Evolutionary conservation across 1,140 invertebrate genomes (phyloP).

Genomic region (Bathynomus jamesi): DNA sequence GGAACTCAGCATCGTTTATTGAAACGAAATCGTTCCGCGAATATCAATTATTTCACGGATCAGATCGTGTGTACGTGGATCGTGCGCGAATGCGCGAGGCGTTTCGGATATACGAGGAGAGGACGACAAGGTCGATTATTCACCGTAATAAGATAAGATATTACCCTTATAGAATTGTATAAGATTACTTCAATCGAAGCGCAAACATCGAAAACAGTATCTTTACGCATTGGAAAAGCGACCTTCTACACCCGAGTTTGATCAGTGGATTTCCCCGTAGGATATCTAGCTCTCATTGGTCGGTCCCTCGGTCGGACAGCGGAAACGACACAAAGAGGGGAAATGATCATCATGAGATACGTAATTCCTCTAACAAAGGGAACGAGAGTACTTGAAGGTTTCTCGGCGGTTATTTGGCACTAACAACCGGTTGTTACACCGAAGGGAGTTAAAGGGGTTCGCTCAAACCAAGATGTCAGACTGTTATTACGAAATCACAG

Average conservation of each 20-base stretch:
- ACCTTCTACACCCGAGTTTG: neutral
- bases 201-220: neutral
- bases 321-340: neutral
- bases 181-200: neutral
- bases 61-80: neutral
- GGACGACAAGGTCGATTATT: neutral
- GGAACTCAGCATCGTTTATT: no score
- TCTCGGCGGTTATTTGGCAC: neutral
- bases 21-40: neutral
- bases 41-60: neutral
- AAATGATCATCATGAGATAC: neutral
- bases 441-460: neutral
- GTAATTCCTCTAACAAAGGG: slow-evolving; percentile 1
- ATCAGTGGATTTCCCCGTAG: neutral
- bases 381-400: neutral
- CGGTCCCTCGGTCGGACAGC: neutral
- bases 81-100: neutral
- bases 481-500: no score
- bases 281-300: neutral
- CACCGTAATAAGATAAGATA: neutral
- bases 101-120: neutral
- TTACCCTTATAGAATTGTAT: neutral
- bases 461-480: neutral
- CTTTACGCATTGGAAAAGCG: neutral
- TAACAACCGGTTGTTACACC: neutral